A percentile compares a stretch with the other conserved stretches of the same genome.
Evolutionary conservation across 1,140 invertebrate genomes (phyloP).

Genomic region (Penaeus japonicus): DNA sequence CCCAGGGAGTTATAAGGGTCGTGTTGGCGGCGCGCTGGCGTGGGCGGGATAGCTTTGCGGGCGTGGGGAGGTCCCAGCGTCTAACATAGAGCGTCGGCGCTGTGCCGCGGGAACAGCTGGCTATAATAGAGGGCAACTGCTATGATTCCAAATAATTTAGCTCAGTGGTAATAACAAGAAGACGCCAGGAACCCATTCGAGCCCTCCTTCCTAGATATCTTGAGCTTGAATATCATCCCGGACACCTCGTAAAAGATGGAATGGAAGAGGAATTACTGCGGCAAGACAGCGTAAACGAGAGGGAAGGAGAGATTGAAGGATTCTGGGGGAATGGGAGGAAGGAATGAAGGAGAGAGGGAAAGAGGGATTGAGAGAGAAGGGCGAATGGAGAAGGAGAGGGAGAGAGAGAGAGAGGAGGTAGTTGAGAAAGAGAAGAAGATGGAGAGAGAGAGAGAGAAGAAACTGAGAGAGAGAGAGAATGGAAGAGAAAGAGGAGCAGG

Average conservation of each 20-base stretch:
- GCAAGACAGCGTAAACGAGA: background rate
- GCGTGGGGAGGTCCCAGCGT: background rate
- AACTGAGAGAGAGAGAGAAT: background rate
- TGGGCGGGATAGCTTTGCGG: slow-evolving; percentile 18
- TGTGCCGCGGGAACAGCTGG: slow-evolving; percentile 33
- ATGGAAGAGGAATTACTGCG: slow-evolving; percentile 4
- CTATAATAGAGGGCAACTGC: slow-evolving; percentile 49
- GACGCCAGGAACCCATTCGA: background rate
- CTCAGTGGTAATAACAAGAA: slow-evolving; percentile 53
- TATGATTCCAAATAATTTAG: slow-evolving; percentile 57
- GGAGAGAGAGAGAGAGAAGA: background rate
- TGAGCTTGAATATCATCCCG: slow-evolving; percentile 26
- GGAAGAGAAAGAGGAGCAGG: background rate
- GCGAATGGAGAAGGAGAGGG: background rate
- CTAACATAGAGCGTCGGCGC: slow-evolving; percentile 33
- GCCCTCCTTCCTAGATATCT: slow-evolving; percentile 13
- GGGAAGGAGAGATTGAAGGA: background rate
- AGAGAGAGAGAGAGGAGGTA: background rate
- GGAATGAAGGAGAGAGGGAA: background rate
- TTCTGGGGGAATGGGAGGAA: background rate
- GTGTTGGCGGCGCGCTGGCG: background rate
- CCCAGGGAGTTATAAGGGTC: background rate
- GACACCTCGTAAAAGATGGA: slow-evolving; percentile 39
- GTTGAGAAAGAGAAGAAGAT: background rate
- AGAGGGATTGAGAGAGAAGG: background rate